Evolutionary conservation across 2,888 invertebrate species (phyloP).

Genomic region (Drosophila sordidula): DNA sequence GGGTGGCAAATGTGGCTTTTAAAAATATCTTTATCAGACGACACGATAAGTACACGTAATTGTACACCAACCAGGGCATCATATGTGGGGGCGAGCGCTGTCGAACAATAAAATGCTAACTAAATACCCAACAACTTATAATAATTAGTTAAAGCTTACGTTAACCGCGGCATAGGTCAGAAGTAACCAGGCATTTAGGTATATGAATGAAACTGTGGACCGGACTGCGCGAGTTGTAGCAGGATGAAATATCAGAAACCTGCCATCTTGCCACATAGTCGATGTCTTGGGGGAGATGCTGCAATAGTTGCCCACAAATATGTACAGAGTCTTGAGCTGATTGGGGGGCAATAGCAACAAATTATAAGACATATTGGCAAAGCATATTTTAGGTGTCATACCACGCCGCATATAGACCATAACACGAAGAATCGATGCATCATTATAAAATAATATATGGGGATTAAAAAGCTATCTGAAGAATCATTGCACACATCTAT

Average conservation of each 20-base stretch:
- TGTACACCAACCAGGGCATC: constrained; percentile 16
- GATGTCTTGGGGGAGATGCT: rapidly evolving
- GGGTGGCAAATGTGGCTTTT: neutral
- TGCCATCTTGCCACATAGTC: neutral
- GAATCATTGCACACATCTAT: neutral
- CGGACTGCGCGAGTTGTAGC: neutral
- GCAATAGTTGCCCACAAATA: neutral
- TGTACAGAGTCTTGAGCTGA: neutral
- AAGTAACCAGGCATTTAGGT: constrained; percentile 64
- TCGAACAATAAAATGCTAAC: neutral
- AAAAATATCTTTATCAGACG: neutral
- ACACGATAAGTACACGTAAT: neutral
- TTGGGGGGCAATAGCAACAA: no score
- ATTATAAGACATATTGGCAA: neutral
- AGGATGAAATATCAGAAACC: neutral
- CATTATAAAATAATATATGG: neutral
- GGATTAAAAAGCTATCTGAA: neutral
- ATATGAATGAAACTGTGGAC: constrained; percentile 39
- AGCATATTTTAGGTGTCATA: neutral
- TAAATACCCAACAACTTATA: neutral
- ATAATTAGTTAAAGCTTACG: neutral
- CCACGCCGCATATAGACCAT: constrained; percentile 60
- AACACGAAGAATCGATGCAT: constrained; percentile 4
- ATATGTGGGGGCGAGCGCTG: constrained; percentile 1
- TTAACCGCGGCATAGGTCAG: constrained; percentile 57